Evolutionary conservation across 1,140 invertebrate genomes (phyloP).

Genomic region (Drosophila santomea): DNA sequence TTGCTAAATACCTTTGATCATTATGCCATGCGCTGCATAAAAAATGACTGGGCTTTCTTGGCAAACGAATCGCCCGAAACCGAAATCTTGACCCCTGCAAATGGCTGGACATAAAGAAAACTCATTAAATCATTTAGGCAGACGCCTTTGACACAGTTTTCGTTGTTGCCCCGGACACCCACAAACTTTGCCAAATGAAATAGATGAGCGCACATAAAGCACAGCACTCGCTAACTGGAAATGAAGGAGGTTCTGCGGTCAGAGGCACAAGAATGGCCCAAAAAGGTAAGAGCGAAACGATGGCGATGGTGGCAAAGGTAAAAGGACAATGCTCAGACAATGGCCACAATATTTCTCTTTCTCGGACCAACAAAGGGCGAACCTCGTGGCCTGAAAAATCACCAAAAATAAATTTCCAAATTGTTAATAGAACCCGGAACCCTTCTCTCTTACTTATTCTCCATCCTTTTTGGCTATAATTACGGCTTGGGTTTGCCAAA

Average conservation of each 20-base stretch:
- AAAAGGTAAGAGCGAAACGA: constrained; percentile 13
- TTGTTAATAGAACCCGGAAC: constrained; percentile 62
- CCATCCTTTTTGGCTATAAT: constrained; percentile 21
- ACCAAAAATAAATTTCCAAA: constrained; percentile 57
- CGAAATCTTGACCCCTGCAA: constrained; percentile 39
- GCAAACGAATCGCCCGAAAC: constrained; percentile 36
- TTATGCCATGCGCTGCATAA: constrained; percentile 58
- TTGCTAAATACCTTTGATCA: constrained; percentile 68
- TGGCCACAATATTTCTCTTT: constrained; percentile 58
- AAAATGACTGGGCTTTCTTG: constrained; percentile 45
- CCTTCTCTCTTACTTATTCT: neutral
- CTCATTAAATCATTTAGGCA: constrained; percentile 73
- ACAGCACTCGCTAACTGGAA: constrained; percentile 36
- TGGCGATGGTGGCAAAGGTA: constrained; percentile 41
- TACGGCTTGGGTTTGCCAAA: constrained; percentile 8
- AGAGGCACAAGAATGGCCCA: constrained; percentile 15
- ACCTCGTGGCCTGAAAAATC: constrained; percentile 44
- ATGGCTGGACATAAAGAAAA: constrained; percentile 61
- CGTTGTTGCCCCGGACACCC: constrained; percentile 1
- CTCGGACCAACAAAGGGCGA: constrained; percentile 43
- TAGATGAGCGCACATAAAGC: constrained; percentile 62
- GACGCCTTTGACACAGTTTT: constrained; percentile 57
- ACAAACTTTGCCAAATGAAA: constrained; percentile 27
- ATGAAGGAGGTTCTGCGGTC: constrained; percentile 25
- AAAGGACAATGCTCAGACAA: constrained; percentile 66